Evolutionary conservation across 2,797 vertebrate genomes (phyloP).

Genomic region (Phrynocephalus forsythii): DNA sequence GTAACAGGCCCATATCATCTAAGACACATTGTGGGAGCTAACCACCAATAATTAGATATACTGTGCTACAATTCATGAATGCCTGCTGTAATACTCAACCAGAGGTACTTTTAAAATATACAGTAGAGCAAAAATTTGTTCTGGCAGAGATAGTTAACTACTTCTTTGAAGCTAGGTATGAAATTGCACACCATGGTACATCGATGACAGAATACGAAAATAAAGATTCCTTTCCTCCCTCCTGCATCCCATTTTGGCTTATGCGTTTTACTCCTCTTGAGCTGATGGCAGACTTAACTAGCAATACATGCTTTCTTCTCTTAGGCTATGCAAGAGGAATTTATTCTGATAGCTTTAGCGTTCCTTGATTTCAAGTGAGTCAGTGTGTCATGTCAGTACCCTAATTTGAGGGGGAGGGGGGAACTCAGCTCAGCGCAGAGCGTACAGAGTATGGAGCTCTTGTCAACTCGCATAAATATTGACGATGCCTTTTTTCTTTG

Average conservation of each 20-base stretch:
- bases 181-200: neutral
- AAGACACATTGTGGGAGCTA: neutral
- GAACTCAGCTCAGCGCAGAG: conserved; percentile 43
- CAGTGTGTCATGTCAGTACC: conserved; percentile 16
- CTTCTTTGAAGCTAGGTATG: neutral
- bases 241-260: neutral
- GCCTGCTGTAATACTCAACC: neutral
- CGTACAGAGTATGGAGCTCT: conserved; percentile 34
- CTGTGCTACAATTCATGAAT: neutral
- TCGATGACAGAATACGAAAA: neutral
- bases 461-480: conserved; percentile 61
- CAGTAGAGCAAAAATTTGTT: neutral
- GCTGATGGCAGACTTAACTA: neutral
- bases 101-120: neutral
- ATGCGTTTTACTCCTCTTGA: neutral
- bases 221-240: neutral
- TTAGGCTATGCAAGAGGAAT: conserved; percentile 4
- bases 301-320: neutral
- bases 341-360: conserved; percentile 20
- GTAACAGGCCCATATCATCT: neutral
- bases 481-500: conserved; percentile 26
- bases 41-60: neutral
- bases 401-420: neutral
- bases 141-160: too few relatives aligned
- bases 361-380: conserved; percentile 1